Base-by-base conservation (phyloP, 2,113 vertebrate genomes). In the Oreochromis tanganicae region DNA sequence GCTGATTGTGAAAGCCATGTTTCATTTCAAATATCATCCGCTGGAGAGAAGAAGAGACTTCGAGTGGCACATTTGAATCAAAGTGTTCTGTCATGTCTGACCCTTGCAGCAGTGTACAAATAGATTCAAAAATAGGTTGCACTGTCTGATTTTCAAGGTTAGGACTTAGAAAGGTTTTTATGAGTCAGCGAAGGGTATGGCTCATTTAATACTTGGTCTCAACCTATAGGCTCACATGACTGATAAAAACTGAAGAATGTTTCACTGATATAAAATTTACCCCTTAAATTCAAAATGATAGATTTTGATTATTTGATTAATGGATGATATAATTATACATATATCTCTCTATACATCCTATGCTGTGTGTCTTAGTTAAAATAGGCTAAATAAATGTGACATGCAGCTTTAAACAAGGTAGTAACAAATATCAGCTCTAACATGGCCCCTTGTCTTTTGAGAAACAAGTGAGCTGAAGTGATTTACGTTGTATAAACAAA, bases 71-170 rank as follows among this genome's bases (percentile, higher is more conserved):
- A 66, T 93, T 86, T 87, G 83, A 93, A 88, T 87, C 73, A 82
- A 83, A 90, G 87, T 88, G 92, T 89, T 86, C 68, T 86, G 80
- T 89, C 84, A 87, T 90, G 88, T 92, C 78, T 86, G 85, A 87
- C 84, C 89, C 81, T 88, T 50, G 68, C 81, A 82, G 85, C 13
- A 2, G n/a, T 3, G 38, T 19, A 88, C 82, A 88, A 86, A 94
- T 68, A 93, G 85, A 92, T 89, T 88, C 57, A 82, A 81, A 81
- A 91, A 89, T 82, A 91, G 82, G 54, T 36, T 81, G 82, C 66
- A 73, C 21, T 55, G 89, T 92, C 88, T 92, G 90, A 86, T 93
- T 85, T 85, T 91, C 89, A 94, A 91, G 87, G 94, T 93, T 85
- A 84, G 50, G 82, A 85, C 52, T 50, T 55, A 71, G 34, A 78